A percentile compares a stretch with the other conserved stretches of the same genome.
These are phyloP conservation scores for Acanthococcus lagerstroemiae DNA, from an alignment of 2,888 invertebrate species.

Conservation along the genomic window DNA sequence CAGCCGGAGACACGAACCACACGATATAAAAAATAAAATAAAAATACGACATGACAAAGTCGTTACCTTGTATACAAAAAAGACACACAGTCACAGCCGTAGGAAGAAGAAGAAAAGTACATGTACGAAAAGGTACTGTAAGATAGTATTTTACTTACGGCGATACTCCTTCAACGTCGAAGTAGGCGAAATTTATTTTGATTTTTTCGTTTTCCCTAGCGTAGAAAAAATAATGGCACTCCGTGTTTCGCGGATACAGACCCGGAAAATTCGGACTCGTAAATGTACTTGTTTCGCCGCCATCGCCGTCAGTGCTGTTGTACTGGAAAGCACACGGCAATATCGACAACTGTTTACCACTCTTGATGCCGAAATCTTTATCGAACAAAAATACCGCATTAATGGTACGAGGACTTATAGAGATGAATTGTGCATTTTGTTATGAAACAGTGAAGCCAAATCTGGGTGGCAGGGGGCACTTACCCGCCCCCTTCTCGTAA, in stretches of 20 bases:
- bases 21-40: neutral
- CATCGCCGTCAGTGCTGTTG: conserved; percentile 56
- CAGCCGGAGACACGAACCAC: no score
- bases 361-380: conserved; percentile 78
- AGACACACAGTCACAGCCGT: neutral
- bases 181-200: conserved; percentile 75
- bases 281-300: conserved; percentile 47
- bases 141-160: conserved; percentile 59
- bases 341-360: conserved; percentile 64
- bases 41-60: neutral
- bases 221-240: conserved; percentile 84
- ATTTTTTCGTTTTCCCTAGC: conserved; percentile 67
- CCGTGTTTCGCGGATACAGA: conserved; percentile 76
- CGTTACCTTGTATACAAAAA: no score
- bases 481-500: no score
- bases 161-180: conserved; percentile 86
- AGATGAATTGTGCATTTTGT: no score
- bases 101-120: neutral
- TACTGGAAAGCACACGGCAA: conserved; percentile 80
- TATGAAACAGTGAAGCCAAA: no score
- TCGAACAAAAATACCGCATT: no score
- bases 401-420: no score
- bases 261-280: conserved; percentile 86
- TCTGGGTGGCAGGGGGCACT: no score
- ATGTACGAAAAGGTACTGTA: neutral